phyloP scores from a whole-genome alignment of 2,113 vertebrate species.

The Oreochromis aureus region DNA sequence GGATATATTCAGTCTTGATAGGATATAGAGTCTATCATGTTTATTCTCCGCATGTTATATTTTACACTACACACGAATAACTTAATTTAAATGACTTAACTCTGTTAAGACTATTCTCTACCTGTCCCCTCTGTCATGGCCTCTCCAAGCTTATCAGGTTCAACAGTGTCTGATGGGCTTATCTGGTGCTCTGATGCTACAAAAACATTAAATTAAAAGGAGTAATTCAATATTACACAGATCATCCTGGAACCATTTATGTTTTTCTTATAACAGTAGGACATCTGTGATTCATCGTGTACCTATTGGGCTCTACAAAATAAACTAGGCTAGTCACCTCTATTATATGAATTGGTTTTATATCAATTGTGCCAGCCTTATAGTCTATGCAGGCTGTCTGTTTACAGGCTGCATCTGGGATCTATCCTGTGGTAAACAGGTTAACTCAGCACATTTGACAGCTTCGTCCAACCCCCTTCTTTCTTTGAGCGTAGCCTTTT shows the following conservation, averaged over 20 bases:
- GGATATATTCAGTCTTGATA: background rate
- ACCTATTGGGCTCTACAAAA: fast-evolving
- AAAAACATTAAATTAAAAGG: background rate
- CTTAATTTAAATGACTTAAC: background rate
- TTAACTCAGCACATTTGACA: background rate
- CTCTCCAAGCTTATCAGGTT: background rate
- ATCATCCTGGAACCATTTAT: background rate
- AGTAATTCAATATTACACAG: background rate
- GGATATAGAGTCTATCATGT: background rate
- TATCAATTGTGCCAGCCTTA: background rate
- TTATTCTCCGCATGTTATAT: fast-evolving
- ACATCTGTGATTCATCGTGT: background rate
- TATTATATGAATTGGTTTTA: background rate
- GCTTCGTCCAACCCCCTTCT: background rate
- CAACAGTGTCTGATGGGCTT: background rate
- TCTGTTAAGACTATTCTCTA: background rate
- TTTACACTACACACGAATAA: background rate
- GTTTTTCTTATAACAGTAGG: fast-evolving
- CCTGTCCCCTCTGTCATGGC: background rate
- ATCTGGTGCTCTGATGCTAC: background rate
- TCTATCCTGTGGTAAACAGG: background rate
- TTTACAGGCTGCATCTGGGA: background rate
- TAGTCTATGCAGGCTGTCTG: background rate
- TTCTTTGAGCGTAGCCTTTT: background rate
- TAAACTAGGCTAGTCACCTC: background rate